Percentiles rank a stretch among this genome's conserved stretches.
phyloP scores from a whole-genome alignment of 2,888 invertebrate species.

The Nesidiocoris tenuis region DNA sequence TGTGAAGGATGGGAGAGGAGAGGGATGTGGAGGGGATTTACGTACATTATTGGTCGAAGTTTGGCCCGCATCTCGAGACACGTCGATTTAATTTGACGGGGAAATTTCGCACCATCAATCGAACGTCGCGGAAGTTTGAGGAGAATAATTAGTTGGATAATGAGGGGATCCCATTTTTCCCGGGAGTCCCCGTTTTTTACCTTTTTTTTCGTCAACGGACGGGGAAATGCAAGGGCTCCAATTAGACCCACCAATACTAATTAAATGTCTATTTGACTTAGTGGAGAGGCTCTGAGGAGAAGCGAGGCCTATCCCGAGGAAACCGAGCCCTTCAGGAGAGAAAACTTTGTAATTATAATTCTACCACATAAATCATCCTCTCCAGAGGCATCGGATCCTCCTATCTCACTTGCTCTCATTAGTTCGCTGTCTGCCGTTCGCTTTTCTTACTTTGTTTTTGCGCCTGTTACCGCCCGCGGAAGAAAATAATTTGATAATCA shows the following conservation, averaged over 20 bases:
- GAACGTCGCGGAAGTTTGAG: too few relatives aligned
- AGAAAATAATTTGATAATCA: slow-evolving; percentile 16
- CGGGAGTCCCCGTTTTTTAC: not conserved
- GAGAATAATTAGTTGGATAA: too few relatives aligned
- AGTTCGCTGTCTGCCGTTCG: not conserved
- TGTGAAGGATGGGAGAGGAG: too few relatives aligned
- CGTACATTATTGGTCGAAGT: too few relatives aligned
- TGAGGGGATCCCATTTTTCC: not conserved
- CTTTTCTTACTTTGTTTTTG: not conserved
- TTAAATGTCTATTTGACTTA: slow-evolving; percentile 18
- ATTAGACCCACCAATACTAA: slow-evolving; percentile 7
- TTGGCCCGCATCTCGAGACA: too few relatives aligned
- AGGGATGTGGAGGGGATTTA: too few relatives aligned
- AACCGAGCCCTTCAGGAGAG: not conserved
- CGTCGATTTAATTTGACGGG: too few relatives aligned
- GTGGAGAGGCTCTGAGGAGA: not conserved
- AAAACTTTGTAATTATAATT: slow-evolving; percentile 15
- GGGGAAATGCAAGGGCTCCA: not conserved
- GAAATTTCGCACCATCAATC: too few relatives aligned
- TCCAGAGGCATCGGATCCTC: not conserved
- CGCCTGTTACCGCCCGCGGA: not conserved
- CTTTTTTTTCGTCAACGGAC: slow-evolving; percentile 2
- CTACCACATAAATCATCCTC: slow-evolving; percentile 9
- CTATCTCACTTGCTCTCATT: not conserved
- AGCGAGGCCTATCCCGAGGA: not conserved